Base-by-base conservation (phyloP, 2,888 invertebrate genomes). In the Folsomia candida region DNA sequence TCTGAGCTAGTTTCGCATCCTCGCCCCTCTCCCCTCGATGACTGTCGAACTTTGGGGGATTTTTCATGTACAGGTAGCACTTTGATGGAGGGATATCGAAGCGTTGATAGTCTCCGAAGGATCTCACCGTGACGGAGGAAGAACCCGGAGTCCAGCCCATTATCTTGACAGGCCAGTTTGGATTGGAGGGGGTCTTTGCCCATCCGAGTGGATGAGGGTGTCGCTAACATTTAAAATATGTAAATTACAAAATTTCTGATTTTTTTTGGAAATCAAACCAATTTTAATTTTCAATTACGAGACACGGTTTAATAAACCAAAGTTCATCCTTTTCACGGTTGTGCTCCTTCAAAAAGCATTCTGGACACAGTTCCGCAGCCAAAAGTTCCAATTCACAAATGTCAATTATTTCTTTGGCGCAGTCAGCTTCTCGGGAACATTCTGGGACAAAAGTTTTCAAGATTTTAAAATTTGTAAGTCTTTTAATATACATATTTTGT, bases 131-230 rank as follows among this genome's bases (percentile, higher is more conserved):
- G 0, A 94, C 92, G 4, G 67, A 2, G 14, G 4, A 4, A 4
- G 4, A 14, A n/a, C 84, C 81, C 25, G 86, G 84, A 69, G 88
- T 88, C 9, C 87, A 83, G 0, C 88, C 87, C 90, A 93, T 91
- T 0, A 90, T 91, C 84, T 97, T 97, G 0, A 95, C 97, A 0
- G 97, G 97, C 97, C 97, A 97, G 83, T 91, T 95, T 0, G 97
- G 97, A 81, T 95, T 97, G 14, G 94, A 96, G 85, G 95, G 94
- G 14, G 97, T 85, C 83, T 96, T 95, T 0, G 97, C 97, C 97
- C 97, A 97, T 0, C 37, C 37, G 37, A 37, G 37, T 37, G 37
- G 37, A 14, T 57, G 58, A 18, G 66, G 66, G n/a, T 25, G 22
- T 22, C 26, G 47, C 64, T 64, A 37, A 9, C 6, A 37, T 9